Evolutionary conservation across 2,113 vertebrate genomes (phyloP).

Genomic region (Cebidichthys violaceus): DNA sequence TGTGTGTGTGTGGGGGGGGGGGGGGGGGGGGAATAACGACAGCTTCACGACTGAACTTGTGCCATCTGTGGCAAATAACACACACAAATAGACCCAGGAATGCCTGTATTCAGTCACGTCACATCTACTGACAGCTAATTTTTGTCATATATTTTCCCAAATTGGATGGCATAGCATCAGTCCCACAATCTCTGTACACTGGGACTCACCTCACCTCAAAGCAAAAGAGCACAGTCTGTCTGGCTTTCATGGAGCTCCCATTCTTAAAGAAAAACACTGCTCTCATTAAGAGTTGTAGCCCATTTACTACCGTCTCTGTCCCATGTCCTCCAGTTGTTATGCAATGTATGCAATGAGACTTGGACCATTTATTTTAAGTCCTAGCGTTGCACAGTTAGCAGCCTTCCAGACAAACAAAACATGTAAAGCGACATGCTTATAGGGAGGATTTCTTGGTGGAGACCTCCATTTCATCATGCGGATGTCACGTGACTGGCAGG

Average conservation of each 20-base stretch:
- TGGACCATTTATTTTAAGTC: background rate
- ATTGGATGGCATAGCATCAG: slow-evolving; percentile 52
- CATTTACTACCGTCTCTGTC: slow-evolving; percentile 29
- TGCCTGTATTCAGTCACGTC: slow-evolving; percentile 43
- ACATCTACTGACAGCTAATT: slow-evolving; percentile 39
- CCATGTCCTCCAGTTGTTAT: slow-evolving; percentile 31
- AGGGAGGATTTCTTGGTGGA: slow-evolving; percentile 32
- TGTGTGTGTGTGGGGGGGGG: no score
- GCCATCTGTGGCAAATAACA: slow-evolving; percentile 33
- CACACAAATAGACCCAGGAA: slow-evolving; percentile 38
- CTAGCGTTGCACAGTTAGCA: background rate
- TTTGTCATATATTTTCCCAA: slow-evolving; percentile 59
- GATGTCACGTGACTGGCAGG: slow-evolving; percentile 35
- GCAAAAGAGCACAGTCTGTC: slow-evolving; percentile 53
- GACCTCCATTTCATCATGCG: slow-evolving; percentile 14
- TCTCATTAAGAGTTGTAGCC: slow-evolving; percentile 47
- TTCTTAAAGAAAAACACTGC: slow-evolving; percentile 50
- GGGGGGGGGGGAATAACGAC: no score
- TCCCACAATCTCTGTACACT: slow-evolving; percentile 23
- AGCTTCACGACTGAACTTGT: slow-evolving; percentile 57
- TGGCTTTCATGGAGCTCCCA: slow-evolving; percentile 43
- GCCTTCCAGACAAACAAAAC: slow-evolving; percentile 11
- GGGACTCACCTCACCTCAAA: slow-evolving; percentile 41
- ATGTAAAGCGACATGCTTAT: background rate
- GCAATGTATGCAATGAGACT: slow-evolving; percentile 23